phyloP scores from a whole-genome alignment of 2,113 vertebrate genomes.

The Etheostoma spectabile region DNA sequence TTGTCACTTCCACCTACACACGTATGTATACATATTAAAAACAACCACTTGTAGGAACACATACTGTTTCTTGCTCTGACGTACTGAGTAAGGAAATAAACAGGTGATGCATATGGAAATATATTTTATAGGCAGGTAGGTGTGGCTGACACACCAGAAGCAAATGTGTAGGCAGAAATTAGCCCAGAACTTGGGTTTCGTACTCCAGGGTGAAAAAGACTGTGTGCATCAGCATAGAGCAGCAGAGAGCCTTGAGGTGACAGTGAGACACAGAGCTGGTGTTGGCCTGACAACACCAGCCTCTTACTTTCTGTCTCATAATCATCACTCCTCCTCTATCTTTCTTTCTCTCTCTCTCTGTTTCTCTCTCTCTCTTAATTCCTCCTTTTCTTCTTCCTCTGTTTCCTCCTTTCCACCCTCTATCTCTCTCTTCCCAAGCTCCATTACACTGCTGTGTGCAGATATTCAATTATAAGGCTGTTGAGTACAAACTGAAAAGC shows the following conservation, averaged over 20 bases:
- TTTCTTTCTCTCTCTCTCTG: neutral
- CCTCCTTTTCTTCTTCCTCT: conserved; percentile 26
- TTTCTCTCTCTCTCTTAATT: conserved; percentile 17
- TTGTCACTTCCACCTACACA: conserved; percentile 69
- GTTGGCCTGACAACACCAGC: conserved; percentile 67
- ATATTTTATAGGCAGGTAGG: neutral
- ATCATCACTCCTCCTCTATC: conserved; percentile 6
- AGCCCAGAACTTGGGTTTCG: conserved; percentile 2
- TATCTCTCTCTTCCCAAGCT: conserved; percentile 40
- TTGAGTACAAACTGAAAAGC: conserved; percentile 45
- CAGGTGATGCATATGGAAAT: neutral
- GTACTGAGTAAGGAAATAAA: neutral
- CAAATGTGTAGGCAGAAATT: conserved; percentile 4
- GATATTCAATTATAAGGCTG: conserved; percentile 74
- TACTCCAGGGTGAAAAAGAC: conserved; percentile 51
- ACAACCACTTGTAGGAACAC: conserved; percentile 25
- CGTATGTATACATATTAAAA: neutral
- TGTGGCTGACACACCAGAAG: conserved; percentile 1
- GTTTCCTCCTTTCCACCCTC: conserved; percentile 3
- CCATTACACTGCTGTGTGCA: conserved; percentile 58
- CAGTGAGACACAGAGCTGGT: conserved; percentile 55
- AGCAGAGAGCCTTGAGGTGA: conserved; percentile 60
- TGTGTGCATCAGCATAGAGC: conserved; percentile 59
- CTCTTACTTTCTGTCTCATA: neutral
- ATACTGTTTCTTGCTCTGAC: neutral